Conservation (phyloP, 2,797 vertebrate species). For the Pseudocheirus occidentalis region DNA sequence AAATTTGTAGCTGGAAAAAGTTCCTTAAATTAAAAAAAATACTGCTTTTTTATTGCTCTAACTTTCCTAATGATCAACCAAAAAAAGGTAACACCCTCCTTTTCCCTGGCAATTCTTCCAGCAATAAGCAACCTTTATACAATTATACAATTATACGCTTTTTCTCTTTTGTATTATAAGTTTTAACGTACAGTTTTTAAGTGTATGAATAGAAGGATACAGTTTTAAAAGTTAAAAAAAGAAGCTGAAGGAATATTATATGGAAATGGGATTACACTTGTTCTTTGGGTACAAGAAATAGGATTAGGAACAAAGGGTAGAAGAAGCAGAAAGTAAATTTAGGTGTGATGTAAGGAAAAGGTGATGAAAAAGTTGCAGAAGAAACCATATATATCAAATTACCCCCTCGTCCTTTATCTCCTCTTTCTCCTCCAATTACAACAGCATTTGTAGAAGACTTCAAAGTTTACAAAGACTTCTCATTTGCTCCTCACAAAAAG, state of each 20-base stretch:
- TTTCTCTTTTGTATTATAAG: no score
- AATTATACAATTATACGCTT: no score
- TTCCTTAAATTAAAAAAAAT: conserved; percentile 79
- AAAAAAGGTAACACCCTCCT: no score
- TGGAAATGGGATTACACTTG: neutral
- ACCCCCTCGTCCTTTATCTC: no score
- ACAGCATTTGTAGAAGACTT: neutral
- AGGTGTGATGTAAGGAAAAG: neutral
- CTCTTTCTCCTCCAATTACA: neutral
- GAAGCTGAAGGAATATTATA: neutral
- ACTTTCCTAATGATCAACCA: neutral
- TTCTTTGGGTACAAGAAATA: neutral
- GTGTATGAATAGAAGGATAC: no score
- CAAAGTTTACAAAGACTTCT: neutral
- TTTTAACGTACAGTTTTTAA: no score
- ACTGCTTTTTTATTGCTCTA: neutral
- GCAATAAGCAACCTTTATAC: no score
- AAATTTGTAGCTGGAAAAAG: conserved; percentile 86
- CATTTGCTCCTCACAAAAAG: neutral
- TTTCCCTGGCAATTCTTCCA: no score
- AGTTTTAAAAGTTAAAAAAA: no score
- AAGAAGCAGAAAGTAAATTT: neutral
- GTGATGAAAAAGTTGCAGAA: neutral
- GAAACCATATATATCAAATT: neutral
- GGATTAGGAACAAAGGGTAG: neutral